Base-by-base conservation (phyloP, 2,797 vertebrate genomes). In the Dipus sagitta region DNA sequence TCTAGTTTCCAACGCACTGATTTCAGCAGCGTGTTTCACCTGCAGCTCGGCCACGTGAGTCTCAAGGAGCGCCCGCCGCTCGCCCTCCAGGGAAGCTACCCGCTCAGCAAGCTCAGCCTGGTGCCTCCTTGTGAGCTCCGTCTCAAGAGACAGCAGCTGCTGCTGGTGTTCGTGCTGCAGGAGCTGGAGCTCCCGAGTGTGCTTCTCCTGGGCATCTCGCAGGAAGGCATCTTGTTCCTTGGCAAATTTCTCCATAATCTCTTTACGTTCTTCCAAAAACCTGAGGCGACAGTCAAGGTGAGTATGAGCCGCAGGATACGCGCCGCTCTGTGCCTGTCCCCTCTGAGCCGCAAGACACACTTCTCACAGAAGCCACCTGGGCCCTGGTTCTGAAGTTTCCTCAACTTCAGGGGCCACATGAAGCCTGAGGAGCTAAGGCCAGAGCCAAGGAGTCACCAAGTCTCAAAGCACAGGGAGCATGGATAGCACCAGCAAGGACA, bases 1-100 rank as follows among this genome's bases (percentile, higher is more conserved):
- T 94, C 98, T 98, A 32, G 96, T 96, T 97, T 99, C 99, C 90
- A 99, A 92, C 67, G 98, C 98, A 26, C 98, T 98, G 1, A 97
- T 95, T 67, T 99, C 99, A 6, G 97, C 96, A 91, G 97, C 97
- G 77, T 98, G 98, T 95, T 98, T 98, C 23, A 93, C 87, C 94
- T 97, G 81, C 14, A 99, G 95, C 2, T 98, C 97, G 1, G 96
- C 96, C 95, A 98, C 95, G 30, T 86, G 93, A 11, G 97, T 97
- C 47, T 98, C 96, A 14, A 99, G 96, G 68, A 98, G 97, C 80
- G 96, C 92, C 96, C 94, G 96, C 93, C 97, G 98, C 95, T 97
- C 79, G 9, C 23, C 96, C 96, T 98, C 94, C 21, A 97, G n/a
- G 0, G 97, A 85, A 79, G 97, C 97, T 88, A 97, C 97, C 90